Conservation (phyloP, 2,888 invertebrate species). For the Macrophya annulata region DNA sequence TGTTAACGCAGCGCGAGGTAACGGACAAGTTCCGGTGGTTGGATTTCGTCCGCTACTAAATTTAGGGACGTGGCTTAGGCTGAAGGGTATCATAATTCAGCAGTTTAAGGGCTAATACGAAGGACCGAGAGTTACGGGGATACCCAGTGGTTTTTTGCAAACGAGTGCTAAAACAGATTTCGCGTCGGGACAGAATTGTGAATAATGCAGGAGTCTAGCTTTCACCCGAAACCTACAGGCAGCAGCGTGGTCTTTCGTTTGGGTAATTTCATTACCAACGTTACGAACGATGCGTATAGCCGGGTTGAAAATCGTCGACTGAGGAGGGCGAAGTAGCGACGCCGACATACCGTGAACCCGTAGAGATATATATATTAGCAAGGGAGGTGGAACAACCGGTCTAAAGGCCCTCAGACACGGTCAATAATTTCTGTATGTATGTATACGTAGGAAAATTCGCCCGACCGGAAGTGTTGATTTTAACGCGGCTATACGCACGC, state of each 20-base stretch:
- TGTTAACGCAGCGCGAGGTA: neutral
- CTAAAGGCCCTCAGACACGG: slow-evolving; percentile 31
- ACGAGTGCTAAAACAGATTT: slow-evolving; percentile 54
- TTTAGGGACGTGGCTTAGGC: slow-evolving; percentile 38
- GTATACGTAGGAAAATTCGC: slow-evolving; percentile 32
- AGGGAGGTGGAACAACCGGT: slow-evolving; percentile 11
- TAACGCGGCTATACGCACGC: slow-evolving; percentile 2
- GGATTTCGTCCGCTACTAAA: slow-evolving; percentile 22
- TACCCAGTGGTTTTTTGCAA: slow-evolving; percentile 32
- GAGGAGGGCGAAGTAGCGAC: neutral
- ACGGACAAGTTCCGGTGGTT: slow-evolving; percentile 19
- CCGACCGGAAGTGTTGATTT: slow-evolving; percentile 42
- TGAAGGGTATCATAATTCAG: slow-evolving; percentile 49
- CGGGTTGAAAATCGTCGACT: slow-evolving; percentile 27
- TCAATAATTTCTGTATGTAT: slow-evolving; percentile 44
- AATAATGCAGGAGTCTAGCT: slow-evolving; percentile 53
- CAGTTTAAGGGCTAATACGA: slow-evolving; percentile 51
- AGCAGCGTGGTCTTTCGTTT: slow-evolving; percentile 31
- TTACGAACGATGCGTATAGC: slow-evolving; percentile 15
- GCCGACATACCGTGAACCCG: neutral
- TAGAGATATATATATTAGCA: slow-evolving; percentile 22
- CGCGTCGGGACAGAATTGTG: slow-evolving; percentile 43
- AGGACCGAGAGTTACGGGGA: slow-evolving; percentile 6
- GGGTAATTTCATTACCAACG: slow-evolving; percentile 50
- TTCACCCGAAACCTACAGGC: slow-evolving; percentile 11